A percentile compares a stretch with the other conserved stretches of the same genome.
Conservation (phyloP, 2,113 vertebrate genomes). For the human region DNA sequence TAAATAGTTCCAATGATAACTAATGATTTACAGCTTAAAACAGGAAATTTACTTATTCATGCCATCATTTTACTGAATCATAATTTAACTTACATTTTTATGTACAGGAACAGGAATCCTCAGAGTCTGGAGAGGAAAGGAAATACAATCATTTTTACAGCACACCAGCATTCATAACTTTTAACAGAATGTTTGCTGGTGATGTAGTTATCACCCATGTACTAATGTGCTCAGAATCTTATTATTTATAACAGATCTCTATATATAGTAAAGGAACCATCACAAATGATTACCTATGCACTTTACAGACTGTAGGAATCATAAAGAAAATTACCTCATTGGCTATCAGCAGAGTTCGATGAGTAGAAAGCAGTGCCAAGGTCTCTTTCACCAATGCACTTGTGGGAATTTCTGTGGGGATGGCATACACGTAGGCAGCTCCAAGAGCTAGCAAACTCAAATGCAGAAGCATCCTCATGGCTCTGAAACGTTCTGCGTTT, state of each 20-base stretch:
- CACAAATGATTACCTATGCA: neutral
- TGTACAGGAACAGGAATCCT: constrained; percentile 81
- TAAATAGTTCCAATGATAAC: neutral
- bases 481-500: neutral
- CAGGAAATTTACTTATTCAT: neutral
- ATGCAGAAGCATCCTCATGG: constrained; percentile 66
- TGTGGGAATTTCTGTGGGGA: neutral
- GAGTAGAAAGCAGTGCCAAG: constrained; percentile 52
- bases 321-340: constrained; percentile 73
- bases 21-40: neutral
- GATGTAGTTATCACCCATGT: neutral
- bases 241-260: neutral
- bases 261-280: neutral
- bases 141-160: constrained; percentile 37
- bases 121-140: constrained; percentile 79
- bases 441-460: constrained; percentile 65
- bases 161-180: neutral
- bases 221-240: neutral
- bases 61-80: neutral
- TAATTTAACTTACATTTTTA: constrained; percentile 79
- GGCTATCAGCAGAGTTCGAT: neutral
- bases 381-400: constrained; percentile 69
- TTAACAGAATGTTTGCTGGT: neutral
- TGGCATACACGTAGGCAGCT: neutral
- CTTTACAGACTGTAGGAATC: neutral